Conservation (phyloP, 2,797 vertebrate genomes). For the Acomys russatus region DNA sequence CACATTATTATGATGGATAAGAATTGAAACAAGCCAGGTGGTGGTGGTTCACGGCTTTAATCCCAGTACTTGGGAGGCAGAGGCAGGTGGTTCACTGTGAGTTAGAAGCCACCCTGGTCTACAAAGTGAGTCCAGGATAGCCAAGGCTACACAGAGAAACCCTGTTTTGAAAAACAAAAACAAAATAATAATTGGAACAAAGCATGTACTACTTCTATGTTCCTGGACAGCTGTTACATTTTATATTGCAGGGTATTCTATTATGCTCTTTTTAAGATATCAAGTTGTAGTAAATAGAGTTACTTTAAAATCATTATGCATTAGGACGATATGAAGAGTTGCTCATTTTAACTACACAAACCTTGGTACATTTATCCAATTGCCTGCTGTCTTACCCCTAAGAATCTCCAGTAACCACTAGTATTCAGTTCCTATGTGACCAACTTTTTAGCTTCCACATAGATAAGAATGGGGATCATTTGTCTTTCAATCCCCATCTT, state of each 20-base stretch:
- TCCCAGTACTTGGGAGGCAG: too few relatives aligned
- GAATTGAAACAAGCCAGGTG: not conserved
- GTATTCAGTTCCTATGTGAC: not conserved
- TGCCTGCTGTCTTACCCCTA: not conserved
- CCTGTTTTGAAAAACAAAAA: not conserved
- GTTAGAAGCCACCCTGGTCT: too few relatives aligned
- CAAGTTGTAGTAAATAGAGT: not conserved
- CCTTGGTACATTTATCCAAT: not conserved
- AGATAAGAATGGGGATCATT: not conserved
- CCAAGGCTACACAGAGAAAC: too few relatives aligned
- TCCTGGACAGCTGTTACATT: not conserved
- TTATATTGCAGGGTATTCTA: too few relatives aligned
- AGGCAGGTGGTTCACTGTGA: too few relatives aligned
- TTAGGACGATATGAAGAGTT: too few relatives aligned
- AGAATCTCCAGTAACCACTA: not conserved
- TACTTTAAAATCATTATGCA: not conserved
- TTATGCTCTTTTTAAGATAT: not conserved
- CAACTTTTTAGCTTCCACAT: not conserved
- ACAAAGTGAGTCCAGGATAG: too few relatives aligned
- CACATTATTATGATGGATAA: not conserved
- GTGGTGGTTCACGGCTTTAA: too few relatives aligned
- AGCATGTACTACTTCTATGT: not conserved
- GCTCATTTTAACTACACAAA: too few relatives aligned
- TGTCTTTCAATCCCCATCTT: not conserved
- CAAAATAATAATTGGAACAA: not conserved